These are phyloP conservation scores for Atrina japonica DNA, from an alignment of 2,888 invertebrate species.

Conservation along the genomic window DNA sequence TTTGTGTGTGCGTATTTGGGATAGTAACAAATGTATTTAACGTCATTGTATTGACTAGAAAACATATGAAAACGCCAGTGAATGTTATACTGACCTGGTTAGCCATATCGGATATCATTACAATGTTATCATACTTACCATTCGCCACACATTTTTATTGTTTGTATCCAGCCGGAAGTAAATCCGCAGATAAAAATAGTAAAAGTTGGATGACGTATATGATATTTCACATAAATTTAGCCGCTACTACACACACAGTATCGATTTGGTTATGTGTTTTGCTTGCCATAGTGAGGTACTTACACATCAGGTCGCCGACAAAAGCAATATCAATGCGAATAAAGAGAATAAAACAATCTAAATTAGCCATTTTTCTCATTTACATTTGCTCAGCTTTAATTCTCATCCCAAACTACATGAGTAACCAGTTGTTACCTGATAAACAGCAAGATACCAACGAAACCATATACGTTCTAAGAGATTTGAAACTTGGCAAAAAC, in stretches of 20 bases:
- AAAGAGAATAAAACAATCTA: conserved; percentile 90
- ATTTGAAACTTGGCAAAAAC: conserved; percentile 62
- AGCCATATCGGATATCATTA: conserved; percentile 94
- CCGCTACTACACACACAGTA: conserved; percentile 93
- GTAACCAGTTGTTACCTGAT: conserved; percentile 82
- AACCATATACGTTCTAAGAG: conserved; percentile 63
- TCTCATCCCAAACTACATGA: conserved; percentile 91
- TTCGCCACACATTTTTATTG: conserved; percentile 87
- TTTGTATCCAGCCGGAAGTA: conserved; percentile 56
- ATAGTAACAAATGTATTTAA: conserved; percentile 95
- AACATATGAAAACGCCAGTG: conserved; percentile 93
- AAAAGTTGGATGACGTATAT: conserved; percentile 80
- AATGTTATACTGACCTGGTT: conserved; percentile 92
- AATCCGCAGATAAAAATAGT: conserved; percentile 71
- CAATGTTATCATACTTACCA: conserved; percentile 94
- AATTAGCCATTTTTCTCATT: conserved; percentile 88
- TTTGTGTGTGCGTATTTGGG: conserved; percentile 93
- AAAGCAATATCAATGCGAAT: conserved; percentile 83
- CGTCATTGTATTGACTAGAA: conserved; percentile 90
- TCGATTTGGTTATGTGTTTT: conserved; percentile 96
- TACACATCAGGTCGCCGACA: conserved; percentile 87
- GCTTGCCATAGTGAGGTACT: conserved; percentile 93
- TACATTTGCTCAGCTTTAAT: conserved; percentile 92
- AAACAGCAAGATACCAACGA: conserved; percentile 52
- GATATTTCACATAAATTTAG: conserved; percentile 91